Conservation (phyloP, 2,888 invertebrate species). For the Tanytarsus gracilentus region DNA sequence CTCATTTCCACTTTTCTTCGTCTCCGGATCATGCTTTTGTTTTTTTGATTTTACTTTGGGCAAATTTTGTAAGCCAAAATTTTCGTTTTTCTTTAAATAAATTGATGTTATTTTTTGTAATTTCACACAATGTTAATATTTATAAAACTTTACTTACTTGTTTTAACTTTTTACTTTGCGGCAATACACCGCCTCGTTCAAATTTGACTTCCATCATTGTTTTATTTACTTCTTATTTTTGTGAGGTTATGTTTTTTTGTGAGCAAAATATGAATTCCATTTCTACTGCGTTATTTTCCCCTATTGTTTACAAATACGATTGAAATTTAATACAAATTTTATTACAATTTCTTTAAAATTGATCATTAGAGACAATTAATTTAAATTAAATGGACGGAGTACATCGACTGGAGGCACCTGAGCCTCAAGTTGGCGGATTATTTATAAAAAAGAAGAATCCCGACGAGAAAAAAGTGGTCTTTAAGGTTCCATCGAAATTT, state of each 20-base stretch:
- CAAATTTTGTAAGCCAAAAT: slow-evolving; percentile 11
- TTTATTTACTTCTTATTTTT: neutral
- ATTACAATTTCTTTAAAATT: no score
- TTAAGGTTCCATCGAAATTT: slow-evolving; percentile 70
- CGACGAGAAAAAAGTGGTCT: slow-evolving; percentile 47
- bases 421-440: slow-evolving; percentile 57
- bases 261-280: no score
- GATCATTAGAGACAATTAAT: neutral
- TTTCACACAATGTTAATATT: neutral
- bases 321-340: no score
- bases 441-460: slow-evolving; percentile 53
- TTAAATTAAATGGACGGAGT: slow-evolving; percentile 46
- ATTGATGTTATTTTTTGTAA: neutral
- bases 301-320: no score
- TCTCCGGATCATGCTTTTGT: neutral
- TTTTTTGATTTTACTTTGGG: slow-evolving; percentile 19
- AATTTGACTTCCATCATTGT: slow-evolving; percentile 7
- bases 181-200: slow-evolving; percentile 16
- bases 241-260: no score
- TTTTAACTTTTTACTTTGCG: neutral
- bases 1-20: neutral
- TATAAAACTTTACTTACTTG: neutral
- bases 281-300: no score
- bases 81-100: neutral
- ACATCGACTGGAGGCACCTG: slow-evolving; percentile 63